phyloP scores from a whole-genome alignment of 2,888 invertebrate genomes.

The Mesochorus sp. region DNA sequence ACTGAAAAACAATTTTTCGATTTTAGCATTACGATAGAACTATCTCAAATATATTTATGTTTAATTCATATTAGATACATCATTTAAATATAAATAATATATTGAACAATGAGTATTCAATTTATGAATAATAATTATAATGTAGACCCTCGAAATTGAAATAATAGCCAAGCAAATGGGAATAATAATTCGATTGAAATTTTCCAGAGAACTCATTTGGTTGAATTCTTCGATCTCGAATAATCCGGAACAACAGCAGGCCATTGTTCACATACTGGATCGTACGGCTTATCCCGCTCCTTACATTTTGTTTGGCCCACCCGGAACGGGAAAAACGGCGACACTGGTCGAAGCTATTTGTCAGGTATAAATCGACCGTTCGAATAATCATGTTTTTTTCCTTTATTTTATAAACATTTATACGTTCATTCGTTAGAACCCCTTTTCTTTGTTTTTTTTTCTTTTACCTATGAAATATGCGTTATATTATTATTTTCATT shows the following conservation, averaged over 20 bases:
- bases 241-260: constrained; percentile 86
- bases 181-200: neutral
- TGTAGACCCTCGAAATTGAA: neutral
- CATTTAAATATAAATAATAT: no score
- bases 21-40: no score
- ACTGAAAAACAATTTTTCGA: no score
- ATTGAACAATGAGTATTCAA: no score
- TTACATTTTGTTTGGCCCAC: constrained; percentile 93
- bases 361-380: constrained; percentile 82
- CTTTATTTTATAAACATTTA: neutral
- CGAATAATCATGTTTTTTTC: neutral
- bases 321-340: constrained; percentile 91
- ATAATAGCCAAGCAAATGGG: neutral
- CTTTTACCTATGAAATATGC: neutral
- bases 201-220: constrained; percentile 63
- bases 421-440: neutral
- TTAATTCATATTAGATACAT: no score
- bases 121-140: no score
- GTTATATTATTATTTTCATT: constrained; percentile 39
- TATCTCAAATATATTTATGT: no score
- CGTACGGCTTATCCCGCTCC: constrained; percentile 87
- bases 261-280: constrained; percentile 87
- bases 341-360: constrained; percentile 88
- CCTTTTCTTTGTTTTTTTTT: constrained; percentile 5
- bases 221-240: constrained; percentile 80